Evolutionary conservation across 1,140 invertebrate species (phyloP), one percentile per base, ranked within the genome.

Genomic region (Diuraphis noxia): DNA sequence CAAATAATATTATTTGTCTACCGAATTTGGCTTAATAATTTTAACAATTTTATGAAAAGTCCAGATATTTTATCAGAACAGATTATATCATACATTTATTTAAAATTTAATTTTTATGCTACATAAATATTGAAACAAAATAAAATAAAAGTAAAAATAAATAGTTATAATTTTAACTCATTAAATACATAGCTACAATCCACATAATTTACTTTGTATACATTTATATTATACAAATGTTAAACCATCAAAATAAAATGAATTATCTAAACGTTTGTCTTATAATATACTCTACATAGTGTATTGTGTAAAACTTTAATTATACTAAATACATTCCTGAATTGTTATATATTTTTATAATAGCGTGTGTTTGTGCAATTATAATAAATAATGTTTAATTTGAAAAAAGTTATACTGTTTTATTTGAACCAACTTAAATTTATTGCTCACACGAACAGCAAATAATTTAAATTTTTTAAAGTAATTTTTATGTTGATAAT

Each of bases 161-260:
- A 63, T 63, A n/a, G 13, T 63, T 63, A 63, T 63, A n/a, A 63
- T 63, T n/a, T 63, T 63, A 63, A 72, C 30, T 72, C 34, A 72
- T 72, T 72, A n/a, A 72, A 72, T n/a, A 13, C 5, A 72, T n/a
- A 72, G n/a, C 34, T 72, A n/a, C 34, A n/a, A 72, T 72, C 13
- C 5, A n/a, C 56, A 72, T n/a, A 72, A n/a, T n/a, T 17, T 72
- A 34, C 56, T 72, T 72, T 63, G 7, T n/a, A 63, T 72, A n/a
- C 30, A 17, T 72, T n/a, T 63, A 63, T 63, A 30, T 10, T 56
- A n/a, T n/a, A 72, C 10, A 72, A 72, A 72, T 72, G n/a, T 63
- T 72, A 72, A 72, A n/a, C 56, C 56, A 72, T 72, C 56, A 72
- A 72, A 63, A 72, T 72, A n/a, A 72, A 72, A 72, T 72, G 56